Evolutionary conservation across 2,797 vertebrate genomes (phyloP), one percentile per base, ranked within the genome.

Genomic region (Aeoliscus strigatus): DNA sequence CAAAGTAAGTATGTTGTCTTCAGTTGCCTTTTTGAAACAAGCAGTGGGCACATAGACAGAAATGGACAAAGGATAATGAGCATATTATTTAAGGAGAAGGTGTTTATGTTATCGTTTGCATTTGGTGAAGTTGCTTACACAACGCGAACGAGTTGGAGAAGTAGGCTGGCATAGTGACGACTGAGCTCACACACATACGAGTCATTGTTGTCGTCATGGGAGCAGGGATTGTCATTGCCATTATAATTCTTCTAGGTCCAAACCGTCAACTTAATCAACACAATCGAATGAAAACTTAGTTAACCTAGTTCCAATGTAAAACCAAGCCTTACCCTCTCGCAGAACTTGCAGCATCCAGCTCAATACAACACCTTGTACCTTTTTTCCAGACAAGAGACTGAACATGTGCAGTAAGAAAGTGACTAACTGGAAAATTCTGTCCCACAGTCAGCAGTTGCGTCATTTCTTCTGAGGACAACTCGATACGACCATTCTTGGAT

Each of bases 401-500:
- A 21, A 21, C 18, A 21, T 3, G 6, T 21, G 6, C 6, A 21
- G 18, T 21, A 21, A 12, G 11, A 29, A 29, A 29, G 8, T 7
- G 11, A 9, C 8, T 12, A 6, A 5, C 27, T 2, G 26, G 11
- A 27, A 41, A 13, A 37, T 27, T 36, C 14, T 21, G 36, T 41
- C 16, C 26, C 39, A 51, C 13, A 24, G 41, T 63, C 60, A 60
- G 31, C 4, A 8, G 60, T 77, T 75, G 36, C 76, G 55, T 82
- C 79, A 80, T 17, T 51, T 50, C 46, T 44, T 55, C 51, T 36
- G 51, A 73, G 37, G 27, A 37, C 44, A 36, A 50, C 44, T 42
- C 38, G 40, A 49, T 54, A 36, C 40, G 60, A 11, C 73, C 58
- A 26, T 62, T 70, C 60, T 60, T 75, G 37, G 55, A 48, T 50